Conservation (phyloP, 2,113 vertebrate genomes). For the Zosterops borbonicus region DNA sequence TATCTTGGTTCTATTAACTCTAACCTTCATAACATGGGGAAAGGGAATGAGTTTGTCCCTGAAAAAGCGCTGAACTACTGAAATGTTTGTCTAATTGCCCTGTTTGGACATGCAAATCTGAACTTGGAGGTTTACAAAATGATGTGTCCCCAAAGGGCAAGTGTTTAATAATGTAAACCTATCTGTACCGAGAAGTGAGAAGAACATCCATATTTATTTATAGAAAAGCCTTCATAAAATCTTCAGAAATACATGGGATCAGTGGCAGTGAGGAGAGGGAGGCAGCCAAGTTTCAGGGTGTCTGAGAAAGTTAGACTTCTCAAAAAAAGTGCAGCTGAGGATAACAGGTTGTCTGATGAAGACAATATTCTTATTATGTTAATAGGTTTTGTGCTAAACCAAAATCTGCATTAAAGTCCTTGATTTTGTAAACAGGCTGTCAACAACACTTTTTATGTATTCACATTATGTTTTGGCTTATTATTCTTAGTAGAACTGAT, state of each 20-base stretch:
- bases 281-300: background rate
- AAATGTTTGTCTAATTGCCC: background rate
- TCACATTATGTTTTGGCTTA: background rate
- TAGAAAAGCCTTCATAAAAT: background rate
- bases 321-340: background rate
- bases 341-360: background rate
- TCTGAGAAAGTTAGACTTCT: background rate
- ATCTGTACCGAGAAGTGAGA: background rate
- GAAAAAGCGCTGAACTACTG: background rate
- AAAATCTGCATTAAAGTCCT: constrained; percentile 1
- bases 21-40: background rate
- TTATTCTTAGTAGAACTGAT: constrained; percentile 18
- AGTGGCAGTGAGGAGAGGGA: background rate
- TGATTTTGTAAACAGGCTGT: constrained; percentile 46
- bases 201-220: background rate
- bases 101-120: background rate
- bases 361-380: background rate
- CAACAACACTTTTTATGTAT: constrained; percentile 19
- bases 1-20: background rate
- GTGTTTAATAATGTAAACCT: background rate
- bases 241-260: background rate
- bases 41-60: background rate
- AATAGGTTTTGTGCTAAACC: background rate
- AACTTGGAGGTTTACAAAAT: background rate
- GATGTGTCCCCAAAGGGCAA: background rate